Base-by-base conservation (phyloP, 1,140 invertebrate species). In the Bombus terrestris region DNA sequence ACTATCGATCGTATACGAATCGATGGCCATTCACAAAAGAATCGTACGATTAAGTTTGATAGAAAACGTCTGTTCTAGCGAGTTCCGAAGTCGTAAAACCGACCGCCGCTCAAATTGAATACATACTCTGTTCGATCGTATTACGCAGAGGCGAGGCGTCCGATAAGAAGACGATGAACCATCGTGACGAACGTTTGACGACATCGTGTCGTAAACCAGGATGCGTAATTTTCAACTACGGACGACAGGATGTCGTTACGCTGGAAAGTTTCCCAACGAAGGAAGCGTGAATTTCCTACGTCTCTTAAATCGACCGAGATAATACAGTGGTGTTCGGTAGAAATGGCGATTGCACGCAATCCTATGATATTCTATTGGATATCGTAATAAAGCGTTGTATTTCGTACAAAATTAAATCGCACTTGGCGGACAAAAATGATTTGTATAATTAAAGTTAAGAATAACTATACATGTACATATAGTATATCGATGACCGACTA, bases 251-350 rank as follows among this genome's bases (percentile, higher is more conserved):
- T 35, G 73, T 75, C 32, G 28, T 75, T 75, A 75, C 53, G 43
- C 47, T 37, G 28, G 37, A 37, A 75, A 57, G 28, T 53, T 75
- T 37, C 43, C 32, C 15, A 57, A 75, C 35, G 32, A 22, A 32
- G 73, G 43, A 75, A 75, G 73, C 35, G 73, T 32, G 57, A 37
- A 57, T 75, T 75, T 75, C 12, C 47, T 74, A 32, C 41, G 25
- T 35, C 32, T 57, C 47, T 53, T 28, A 37, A 37, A 32, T 37
- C 22, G 35, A 37, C 25, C 35, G 73, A 28, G 47, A 32, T 35
- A 25, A 53, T 75, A 37, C 32, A 2, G 8, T 5, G 47, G 0
- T 6, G 15, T 28, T 75, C 1, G n/a, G 15, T 32, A 9, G 1
- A 25, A 35, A 10, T 47, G 9, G 8, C 1, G 13, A 13, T 75